These are phyloP conservation scores for Diadegma fenestrale DNA, from an alignment of 2,888 invertebrate genomes.

Conservation along the genomic window DNA sequence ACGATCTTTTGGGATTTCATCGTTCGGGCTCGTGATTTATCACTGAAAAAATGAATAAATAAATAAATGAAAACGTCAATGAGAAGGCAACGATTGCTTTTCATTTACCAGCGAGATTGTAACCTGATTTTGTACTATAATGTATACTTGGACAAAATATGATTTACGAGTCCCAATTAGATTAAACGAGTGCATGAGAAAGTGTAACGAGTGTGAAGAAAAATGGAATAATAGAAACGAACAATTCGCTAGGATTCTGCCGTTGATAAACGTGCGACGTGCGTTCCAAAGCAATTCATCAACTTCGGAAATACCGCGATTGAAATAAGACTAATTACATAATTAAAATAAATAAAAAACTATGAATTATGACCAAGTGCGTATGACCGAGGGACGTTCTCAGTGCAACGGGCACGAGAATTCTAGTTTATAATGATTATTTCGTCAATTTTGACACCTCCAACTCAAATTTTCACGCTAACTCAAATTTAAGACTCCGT, in stretches of 20 bases:
- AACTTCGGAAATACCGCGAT: neutral
- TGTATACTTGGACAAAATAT: constrained; percentile 71
- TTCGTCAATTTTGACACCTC: too few species aligned
- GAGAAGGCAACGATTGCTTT: constrained; percentile 17
- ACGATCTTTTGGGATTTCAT: constrained; percentile 28
- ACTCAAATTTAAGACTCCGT: too few species aligned
- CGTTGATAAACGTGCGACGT: neutral
- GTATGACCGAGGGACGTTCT: neutral
- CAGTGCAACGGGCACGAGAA: too few species aligned
- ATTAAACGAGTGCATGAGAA: neutral
- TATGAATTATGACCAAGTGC: neutral
- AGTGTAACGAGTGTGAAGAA: constrained; percentile 2
- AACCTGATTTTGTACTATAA: constrained; percentile 72
- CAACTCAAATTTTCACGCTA: too few species aligned
- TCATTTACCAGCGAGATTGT: constrained; percentile 54
- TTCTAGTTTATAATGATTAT: too few species aligned
- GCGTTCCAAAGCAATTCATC: constrained; percentile 4
- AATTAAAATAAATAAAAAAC: neutral
- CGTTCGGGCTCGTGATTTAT: constrained; percentile 11
- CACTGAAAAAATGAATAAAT: constrained; percentile 1
- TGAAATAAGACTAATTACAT: constrained; percentile 5
- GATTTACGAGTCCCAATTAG: constrained; percentile 54
- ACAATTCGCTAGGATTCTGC: neutral
- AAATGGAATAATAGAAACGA: neutral
- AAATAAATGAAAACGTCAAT: neutral